Evolutionary conservation across 2,797 vertebrate genomes (phyloP).

Genomic region (Odontamblyopus lacepedii): DNA sequence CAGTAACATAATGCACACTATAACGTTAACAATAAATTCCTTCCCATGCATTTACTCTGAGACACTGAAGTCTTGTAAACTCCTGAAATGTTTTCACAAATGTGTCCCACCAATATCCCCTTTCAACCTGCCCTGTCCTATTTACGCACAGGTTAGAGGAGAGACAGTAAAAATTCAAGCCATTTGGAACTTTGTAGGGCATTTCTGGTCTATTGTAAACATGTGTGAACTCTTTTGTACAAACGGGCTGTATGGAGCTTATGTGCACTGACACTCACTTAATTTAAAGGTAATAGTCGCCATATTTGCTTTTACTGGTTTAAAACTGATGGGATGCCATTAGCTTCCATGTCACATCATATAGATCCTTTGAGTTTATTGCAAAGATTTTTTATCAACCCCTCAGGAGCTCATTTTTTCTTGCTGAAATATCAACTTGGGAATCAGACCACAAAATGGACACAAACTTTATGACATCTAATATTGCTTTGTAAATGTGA

Average conservation of each 20-base stretch:
- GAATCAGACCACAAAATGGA: too few relatives aligned
- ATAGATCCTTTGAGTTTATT: too few relatives aligned
- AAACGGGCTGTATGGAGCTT: too few relatives aligned
- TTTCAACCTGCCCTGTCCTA: background rate
- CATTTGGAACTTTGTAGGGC: background rate
- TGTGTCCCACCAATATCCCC: slow-evolving; percentile 4
- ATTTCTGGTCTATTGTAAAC: background rate
- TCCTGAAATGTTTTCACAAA: background rate
- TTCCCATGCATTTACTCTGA: background rate
- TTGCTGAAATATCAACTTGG: too few relatives aligned
- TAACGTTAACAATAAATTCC: slow-evolving; percentile 6
- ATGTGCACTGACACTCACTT: too few relatives aligned
- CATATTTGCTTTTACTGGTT: background rate
- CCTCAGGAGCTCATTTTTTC: too few relatives aligned
- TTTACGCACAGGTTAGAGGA: background rate
- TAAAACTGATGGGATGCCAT: background rate
- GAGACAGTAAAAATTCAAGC: background rate
- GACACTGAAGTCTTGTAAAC: slow-evolving; percentile 4
- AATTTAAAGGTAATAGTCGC: background rate
- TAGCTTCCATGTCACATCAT: too few relatives aligned
- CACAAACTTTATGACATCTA: too few relatives aligned
- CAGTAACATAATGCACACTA: background rate
- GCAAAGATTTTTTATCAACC: too few relatives aligned
- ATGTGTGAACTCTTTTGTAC: too few relatives aligned
- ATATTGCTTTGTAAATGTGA: background rate